phyloP scores from a whole-genome alignment of 2,797 vertebrate genomes.

The Myotis pilosus region DNA sequence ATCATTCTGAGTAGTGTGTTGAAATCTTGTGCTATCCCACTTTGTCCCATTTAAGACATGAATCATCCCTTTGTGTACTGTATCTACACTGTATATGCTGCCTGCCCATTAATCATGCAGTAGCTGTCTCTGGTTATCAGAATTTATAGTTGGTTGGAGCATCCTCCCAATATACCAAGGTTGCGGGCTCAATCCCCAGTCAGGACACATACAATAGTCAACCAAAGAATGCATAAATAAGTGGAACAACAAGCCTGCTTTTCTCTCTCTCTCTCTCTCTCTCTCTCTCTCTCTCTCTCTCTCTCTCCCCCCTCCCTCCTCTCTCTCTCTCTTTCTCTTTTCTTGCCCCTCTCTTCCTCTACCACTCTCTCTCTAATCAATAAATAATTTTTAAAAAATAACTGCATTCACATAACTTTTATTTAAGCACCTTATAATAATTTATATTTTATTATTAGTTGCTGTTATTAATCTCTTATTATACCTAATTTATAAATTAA shows the following conservation, averaged over 20 bases:
- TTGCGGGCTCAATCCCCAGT: not conserved
- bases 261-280: too few relatives aligned
- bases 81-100: not conserved
- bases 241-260: not conserved
- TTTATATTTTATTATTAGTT: not conserved
- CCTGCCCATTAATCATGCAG: not conserved
- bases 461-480: not conserved
- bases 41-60: not conserved
- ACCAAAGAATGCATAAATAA: not conserved
- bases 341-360: too few relatives aligned
- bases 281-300: too few relatives aligned
- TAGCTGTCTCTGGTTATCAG: not conserved
- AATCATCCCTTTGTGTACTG: not conserved
- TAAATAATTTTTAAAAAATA: not conserved
- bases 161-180: not conserved
- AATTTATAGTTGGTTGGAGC: not conserved
- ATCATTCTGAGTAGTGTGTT: not conserved
- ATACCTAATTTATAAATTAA: not conserved
- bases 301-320: too few relatives aligned
- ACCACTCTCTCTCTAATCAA: too few relatives aligned
- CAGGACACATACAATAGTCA: not conserved
- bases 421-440: not conserved
- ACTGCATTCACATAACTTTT: not conserved
- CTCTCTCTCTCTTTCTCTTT: too few relatives aligned
- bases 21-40: not conserved